Evolutionary conservation across 2,797 vertebrate species (phyloP).

Genomic region (Crotalus adamanteus): DNA sequence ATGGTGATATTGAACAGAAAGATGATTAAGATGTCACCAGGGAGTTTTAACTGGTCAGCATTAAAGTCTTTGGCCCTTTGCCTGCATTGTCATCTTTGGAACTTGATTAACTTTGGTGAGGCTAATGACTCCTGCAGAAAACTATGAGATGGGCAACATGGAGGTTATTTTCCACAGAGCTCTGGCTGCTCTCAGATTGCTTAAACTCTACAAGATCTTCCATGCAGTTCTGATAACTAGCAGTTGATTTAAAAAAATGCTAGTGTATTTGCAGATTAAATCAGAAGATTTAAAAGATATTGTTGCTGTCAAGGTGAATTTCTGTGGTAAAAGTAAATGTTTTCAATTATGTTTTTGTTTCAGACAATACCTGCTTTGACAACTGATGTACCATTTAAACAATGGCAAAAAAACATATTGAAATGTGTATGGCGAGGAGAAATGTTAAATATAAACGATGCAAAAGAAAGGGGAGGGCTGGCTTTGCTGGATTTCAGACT

Average conservation of each 20-base stretch:
- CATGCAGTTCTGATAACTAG: no score
- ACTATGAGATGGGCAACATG: not conserved
- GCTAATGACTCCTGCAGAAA: fast-evolving
- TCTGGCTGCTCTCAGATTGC: not conserved
- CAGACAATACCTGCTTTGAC: not conserved
- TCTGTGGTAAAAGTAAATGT: not conserved
- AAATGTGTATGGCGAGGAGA: not conserved
- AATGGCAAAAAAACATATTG: not conserved
- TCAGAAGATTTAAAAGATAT: not conserved
- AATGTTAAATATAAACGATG: not conserved
- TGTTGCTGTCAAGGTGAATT: not conserved
- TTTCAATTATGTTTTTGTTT: not conserved
- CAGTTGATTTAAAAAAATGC: not conserved
- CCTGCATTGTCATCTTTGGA: not conserved
- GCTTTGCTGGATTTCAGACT: not conserved
- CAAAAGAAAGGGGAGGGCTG: not conserved
- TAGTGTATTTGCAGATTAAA: not conserved
- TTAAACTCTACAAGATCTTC: not conserved
- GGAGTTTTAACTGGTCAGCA: constrained; percentile 33
- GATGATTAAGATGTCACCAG: constrained; percentile 9
- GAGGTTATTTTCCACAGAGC: not conserved
- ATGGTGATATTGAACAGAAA: constrained; percentile 36
- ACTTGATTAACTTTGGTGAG: no score
- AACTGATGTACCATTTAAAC: not conserved
- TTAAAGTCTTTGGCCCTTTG: constrained; percentile 17